Evolutionary conservation across 2,797 vertebrate genomes (phyloP), one percentile per base, ranked within the genome.

Genomic region (Poecilia wingei): DNA sequence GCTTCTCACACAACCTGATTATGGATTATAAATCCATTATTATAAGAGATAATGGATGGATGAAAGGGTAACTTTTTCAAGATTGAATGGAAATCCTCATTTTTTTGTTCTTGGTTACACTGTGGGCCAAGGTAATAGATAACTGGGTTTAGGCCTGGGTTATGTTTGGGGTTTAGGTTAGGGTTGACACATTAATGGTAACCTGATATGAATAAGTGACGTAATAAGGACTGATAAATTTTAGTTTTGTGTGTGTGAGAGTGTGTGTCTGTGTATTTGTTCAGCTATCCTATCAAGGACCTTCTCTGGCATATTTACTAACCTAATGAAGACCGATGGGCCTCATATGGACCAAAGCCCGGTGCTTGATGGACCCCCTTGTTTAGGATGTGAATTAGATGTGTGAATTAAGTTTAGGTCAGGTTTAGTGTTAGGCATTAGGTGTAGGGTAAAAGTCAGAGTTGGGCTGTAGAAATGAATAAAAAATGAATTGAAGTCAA

Each of bases 401-500:
- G 25, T 55, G 53, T 57, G 25, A 57, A 57, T 12, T 57, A 28
- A n/a, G 10, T 57, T 57, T 28, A 57, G 53, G 25, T 57, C n/a
- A 57, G 25, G 10, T 57, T 57, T 12, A 28, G 25, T 53, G 25
- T 57, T 13, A n/a, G 53, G 53, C n/a, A 57, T 28, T 12, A 57
- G 53, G 10, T 57, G 53, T 57, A n/a, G 10, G 25, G n/a, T 57
- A 57, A 57, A 28, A 13, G 53, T 57, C n/a, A 12, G 9, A 25
- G 10, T 57, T 57, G 4, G 25, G 53, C 10, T 28, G 10, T 57
- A 57, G 78, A 33, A 78, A 77, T 75, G 69, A 69, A 73, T 74
- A 53, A 57, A 77, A 33, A 78, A 79, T 74, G 72, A 72, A 75
- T 76, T 59, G 33, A 39, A 39, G 6, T 39, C 33, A 66, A 39